These are phyloP conservation scores for Sinotaia quadrata DNA, from an alignment of 2,888 invertebrate species.

Conservation along the genomic window DNA sequence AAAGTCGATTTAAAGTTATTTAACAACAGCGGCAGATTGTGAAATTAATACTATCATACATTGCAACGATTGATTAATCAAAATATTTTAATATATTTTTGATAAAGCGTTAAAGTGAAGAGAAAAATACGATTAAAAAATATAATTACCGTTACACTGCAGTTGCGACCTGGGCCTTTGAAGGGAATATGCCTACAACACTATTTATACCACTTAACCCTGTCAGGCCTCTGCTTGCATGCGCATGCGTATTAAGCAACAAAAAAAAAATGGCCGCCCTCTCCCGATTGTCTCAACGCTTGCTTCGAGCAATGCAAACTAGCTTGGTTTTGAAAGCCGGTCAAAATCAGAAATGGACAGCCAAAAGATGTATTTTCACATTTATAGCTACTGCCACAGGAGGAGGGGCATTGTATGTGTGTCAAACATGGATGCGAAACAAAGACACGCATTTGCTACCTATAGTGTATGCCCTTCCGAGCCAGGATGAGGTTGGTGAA, in stretches of 20 bases:
- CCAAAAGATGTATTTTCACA: slow-evolving; percentile 9
- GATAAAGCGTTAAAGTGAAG: not conserved
- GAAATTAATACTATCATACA: not conserved
- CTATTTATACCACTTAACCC: slow-evolving; percentile 16
- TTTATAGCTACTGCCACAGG: slow-evolving; percentile 17
- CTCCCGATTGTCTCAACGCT: not conserved
- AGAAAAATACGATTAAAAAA: slow-evolving; percentile 24
- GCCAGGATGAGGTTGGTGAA: slow-evolving; percentile 12
- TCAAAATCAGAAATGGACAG: not conserved
- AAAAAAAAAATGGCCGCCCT: slow-evolving; percentile 9
- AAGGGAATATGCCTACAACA: not conserved
- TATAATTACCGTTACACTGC: slow-evolving; percentile 24
- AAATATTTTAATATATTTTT: not conserved
- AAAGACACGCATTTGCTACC: not conserved
- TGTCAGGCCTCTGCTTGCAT: slow-evolving; percentile 1
- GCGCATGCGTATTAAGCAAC: slow-evolving; percentile 18
- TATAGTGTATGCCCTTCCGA: slow-evolving; percentile 11
- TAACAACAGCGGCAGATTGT: not conserved
- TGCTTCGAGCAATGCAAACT: slow-evolving; percentile 13
- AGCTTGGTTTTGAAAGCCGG: not conserved
- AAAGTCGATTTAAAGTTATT: slow-evolving; percentile 22
- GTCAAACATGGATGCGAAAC: slow-evolving; percentile 2
- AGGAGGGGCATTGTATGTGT: slow-evolving; percentile 11
- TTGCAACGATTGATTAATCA: not conserved
- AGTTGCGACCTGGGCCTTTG: not conserved